Percentiles rank a stretch among this genome's conserved stretches.
Conservation (phyloP, 2,113 vertebrate species). For the Cyprinodon tularosa region DNA sequence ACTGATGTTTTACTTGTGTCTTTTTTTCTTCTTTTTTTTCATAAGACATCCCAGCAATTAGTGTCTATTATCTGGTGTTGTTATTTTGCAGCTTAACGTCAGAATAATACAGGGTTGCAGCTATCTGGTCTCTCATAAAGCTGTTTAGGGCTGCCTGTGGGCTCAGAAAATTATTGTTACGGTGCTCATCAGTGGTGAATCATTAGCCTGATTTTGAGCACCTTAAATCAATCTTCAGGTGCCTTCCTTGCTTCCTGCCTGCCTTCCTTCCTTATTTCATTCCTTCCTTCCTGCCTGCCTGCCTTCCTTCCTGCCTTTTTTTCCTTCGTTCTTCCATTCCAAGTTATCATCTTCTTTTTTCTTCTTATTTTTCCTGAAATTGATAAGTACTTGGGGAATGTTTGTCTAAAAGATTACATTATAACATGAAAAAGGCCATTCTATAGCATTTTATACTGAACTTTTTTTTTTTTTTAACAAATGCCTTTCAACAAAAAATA, state of each 20-base stretch:
- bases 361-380: neutral
- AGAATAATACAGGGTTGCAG: neutral
- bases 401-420: neutral
- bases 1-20: no score
- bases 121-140: neutral
- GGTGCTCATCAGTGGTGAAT: constrained; percentile 16
- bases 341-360: no score
- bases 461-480: neutral
- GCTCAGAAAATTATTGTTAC: constrained; percentile 10
- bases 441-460: no score
- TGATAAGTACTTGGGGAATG: neutral
- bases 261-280: neutral
- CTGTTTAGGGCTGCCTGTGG: constrained; percentile 1
- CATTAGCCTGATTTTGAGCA: constrained; percentile 21
- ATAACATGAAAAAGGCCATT: neutral
- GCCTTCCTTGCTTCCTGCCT: neutral
- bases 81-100: neutral
- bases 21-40: neutral
- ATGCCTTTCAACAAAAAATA: neutral
- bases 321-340: no score
- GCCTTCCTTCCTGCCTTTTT: no score
- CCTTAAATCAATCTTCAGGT: constrained; percentile 3
- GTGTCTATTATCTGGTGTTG: neutral
- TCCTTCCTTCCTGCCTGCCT: neutral
- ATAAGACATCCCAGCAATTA: constrained; percentile 1